These are phyloP conservation scores for Chaenogobius annularis DNA, from an alignment of 2,113 vertebrate genomes.

Conservation along the genomic window DNA sequence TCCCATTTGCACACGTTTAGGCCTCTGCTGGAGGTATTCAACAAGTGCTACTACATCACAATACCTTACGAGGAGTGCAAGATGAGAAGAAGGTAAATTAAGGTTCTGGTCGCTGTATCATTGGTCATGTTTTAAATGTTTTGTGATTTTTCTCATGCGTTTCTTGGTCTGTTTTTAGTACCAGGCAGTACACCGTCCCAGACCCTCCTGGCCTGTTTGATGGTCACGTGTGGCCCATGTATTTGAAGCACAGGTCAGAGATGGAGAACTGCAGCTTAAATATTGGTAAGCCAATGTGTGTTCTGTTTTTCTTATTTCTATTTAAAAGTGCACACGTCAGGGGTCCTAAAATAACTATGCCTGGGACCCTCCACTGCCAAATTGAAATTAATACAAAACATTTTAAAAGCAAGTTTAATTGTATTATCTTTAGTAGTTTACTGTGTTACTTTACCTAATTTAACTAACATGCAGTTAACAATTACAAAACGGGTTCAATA, in stretches of 20 bases:
- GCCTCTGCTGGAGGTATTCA: slow-evolving; percentile 73
- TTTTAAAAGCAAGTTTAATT: too few relatives aligned
- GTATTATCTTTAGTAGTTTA: too few relatives aligned
- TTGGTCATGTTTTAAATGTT: background rate
- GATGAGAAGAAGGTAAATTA: slow-evolving; percentile 74
- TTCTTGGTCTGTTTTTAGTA: slow-evolving; percentile 58
- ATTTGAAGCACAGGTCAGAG: slow-evolving; percentile 76
- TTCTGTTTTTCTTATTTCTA: background rate
- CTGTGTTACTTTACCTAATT: too few relatives aligned
- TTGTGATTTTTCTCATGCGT: background rate
- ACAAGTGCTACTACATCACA: slow-evolving; percentile 76
- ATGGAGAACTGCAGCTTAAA: slow-evolving; percentile 72
- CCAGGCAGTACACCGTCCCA: slow-evolving; percentile 79
- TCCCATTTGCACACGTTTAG: slow-evolving; percentile 43
- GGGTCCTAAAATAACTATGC: too few relatives aligned
- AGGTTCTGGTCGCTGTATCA: background rate
- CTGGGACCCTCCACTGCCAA: too few relatives aligned
- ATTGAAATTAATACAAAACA: too few relatives aligned
- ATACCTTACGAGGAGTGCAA: slow-evolving; percentile 83
- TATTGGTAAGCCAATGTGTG: slow-evolving; percentile 67
- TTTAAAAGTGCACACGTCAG: background rate
- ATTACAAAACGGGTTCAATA: too few relatives aligned
- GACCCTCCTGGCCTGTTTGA: slow-evolving; percentile 83
- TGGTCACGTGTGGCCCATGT: slow-evolving; percentile 86
- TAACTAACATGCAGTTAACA: too few relatives aligned